These are phyloP conservation scores for Eleutherodactylus coqui DNA, from an alignment of 2,797 vertebrate genomes.

Conservation along the genomic window DNA sequence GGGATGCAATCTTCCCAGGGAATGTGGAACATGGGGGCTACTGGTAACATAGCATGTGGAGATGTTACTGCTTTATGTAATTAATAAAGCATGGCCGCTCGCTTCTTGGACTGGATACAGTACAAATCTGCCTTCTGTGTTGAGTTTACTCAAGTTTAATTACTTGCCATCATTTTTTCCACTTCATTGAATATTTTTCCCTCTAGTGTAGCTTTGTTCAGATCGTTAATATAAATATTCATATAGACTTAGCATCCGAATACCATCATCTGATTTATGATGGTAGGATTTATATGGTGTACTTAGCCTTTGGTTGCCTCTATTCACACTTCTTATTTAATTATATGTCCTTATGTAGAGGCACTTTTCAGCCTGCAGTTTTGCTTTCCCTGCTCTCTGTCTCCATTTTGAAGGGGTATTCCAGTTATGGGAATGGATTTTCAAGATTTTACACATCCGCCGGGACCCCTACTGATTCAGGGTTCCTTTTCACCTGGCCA, in stretches of 20 bases:
- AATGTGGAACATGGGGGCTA: constrained; percentile 24
- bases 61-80: constrained; percentile 1
- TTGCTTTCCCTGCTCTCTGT: too few relatives aligned
- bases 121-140: background rate
- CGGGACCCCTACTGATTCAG: too few relatives aligned
- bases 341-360: too few relatives aligned
- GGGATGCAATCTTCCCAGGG: constrained; percentile 12
- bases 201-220: background rate
- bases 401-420: too few relatives aligned
- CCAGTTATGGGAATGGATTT: too few relatives aligned
- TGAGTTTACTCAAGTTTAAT: constrained; percentile 42
- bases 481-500: too few relatives aligned
- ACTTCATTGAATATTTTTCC: background rate
- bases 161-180: constrained; percentile 37
- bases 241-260: background rate
- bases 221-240: constrained; percentile 30
- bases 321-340: too few relatives aligned
- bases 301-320: background rate
- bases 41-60: constrained; percentile 25
- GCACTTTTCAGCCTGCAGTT: too few relatives aligned
- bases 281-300: too few relatives aligned
- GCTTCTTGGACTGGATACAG: constrained; percentile 1
- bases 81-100: constrained; percentile 33
- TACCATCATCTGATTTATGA: background rate
- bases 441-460: too few relatives aligned